A percentile compares a stretch with the other conserved stretches of the same genome.
phyloP scores from a whole-genome alignment of 2,888 invertebrate species.

The Cotesia congregata region DNA sequence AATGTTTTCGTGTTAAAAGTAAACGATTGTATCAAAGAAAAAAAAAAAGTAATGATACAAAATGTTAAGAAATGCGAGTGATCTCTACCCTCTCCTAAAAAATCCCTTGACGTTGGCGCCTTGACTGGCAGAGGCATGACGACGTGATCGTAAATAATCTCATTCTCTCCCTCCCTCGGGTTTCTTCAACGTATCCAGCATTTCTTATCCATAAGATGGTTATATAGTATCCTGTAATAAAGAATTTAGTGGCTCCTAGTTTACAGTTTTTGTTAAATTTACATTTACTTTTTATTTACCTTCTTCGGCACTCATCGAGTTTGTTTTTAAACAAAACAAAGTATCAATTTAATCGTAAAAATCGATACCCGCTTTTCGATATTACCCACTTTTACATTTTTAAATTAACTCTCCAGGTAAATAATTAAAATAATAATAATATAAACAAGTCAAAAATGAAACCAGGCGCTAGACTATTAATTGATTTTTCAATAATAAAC shows the following conservation, averaged over 20 bases:
- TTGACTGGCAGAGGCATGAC: conserved; percentile 36
- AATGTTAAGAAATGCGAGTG: conserved; percentile 5
- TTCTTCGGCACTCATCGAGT: conserved; percentile 1
- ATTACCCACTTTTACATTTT: background rate
- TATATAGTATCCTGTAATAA: conserved; percentile 32
- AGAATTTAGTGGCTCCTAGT: conserved; percentile 35
- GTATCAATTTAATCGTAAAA: background rate
- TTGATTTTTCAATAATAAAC: conserved; percentile 69
- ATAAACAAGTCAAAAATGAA: too few relatives aligned
- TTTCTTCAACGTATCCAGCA: conserved; percentile 11
- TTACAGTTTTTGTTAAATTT: conserved; percentile 35
- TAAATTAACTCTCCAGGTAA: background rate
- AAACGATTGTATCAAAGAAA: conserved; percentile 3
- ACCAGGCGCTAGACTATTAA: conserved; percentile 57
- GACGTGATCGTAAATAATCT: conserved; percentile 41
- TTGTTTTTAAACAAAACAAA: background rate
- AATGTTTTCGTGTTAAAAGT: background rate
- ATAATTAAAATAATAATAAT: too few relatives aligned
- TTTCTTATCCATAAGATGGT: conserved; percentile 20
- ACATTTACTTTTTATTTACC: conserved; percentile 29
- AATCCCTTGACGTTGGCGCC: conserved; percentile 31
- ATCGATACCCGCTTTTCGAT: background rate
- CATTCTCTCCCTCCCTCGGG: conserved; percentile 13
- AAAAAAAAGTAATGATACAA: conserved; percentile 12
- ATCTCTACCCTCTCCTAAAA: conserved; percentile 15